These are phyloP conservation scores for Nothoprocta pentlandii DNA, from an alignment of 2,113 vertebrate species.

Conservation along the genomic window DNA sequence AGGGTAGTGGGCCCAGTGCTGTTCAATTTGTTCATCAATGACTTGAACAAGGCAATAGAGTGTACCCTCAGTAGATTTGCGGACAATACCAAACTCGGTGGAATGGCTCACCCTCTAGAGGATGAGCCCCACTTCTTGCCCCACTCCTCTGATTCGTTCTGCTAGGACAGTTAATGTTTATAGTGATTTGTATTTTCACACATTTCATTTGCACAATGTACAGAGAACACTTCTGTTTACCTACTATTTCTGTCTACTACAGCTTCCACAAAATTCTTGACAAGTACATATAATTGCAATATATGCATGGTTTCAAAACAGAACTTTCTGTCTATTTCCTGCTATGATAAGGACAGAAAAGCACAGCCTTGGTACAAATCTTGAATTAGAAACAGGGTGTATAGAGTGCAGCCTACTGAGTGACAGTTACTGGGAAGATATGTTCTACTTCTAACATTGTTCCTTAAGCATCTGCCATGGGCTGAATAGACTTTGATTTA, in stretches of 20 bases:
- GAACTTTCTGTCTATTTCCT: neutral
- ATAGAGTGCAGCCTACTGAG: neutral
- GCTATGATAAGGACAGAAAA: neutral
- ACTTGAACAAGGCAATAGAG: too few species aligned
- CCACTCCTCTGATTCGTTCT: neutral
- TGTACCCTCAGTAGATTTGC: too few species aligned
- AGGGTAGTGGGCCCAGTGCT: too few species aligned
- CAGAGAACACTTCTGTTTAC: neutral
- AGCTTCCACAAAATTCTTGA: neutral
- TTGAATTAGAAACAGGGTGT: neutral
- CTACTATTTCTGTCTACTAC: neutral
- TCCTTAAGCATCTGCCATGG: neutral
- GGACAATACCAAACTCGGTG: too few species aligned
- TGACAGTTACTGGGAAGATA: neutral
- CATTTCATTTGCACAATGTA: neutral
- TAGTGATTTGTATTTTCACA: neutral
- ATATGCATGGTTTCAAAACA: neutral
- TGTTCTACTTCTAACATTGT: neutral
- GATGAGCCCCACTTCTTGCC: neutral
- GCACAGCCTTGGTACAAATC: neutral
- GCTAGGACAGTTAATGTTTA: neutral
- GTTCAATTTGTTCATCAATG: too few species aligned
- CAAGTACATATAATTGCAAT: neutral
- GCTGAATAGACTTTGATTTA: neutral
- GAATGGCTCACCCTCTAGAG: too few species aligned